phyloP scores from a whole-genome alignment of 2,797 vertebrate species.

The Morelia viridis region DNA sequence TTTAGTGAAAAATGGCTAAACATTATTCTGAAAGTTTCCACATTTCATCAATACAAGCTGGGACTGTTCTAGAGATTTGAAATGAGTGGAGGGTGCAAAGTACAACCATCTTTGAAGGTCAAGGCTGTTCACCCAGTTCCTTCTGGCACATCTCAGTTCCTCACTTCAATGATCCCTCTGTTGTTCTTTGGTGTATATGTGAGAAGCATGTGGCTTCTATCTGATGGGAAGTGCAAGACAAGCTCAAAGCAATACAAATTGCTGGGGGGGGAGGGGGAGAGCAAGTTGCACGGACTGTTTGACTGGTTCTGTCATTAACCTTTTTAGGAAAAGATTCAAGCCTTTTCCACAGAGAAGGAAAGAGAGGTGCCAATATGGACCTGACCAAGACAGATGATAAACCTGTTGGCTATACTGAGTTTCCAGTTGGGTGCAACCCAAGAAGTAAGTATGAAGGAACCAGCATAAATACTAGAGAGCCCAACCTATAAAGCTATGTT shows the following conservation, averaged over 20 bases:
- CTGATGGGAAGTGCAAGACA: neutral
- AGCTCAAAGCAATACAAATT: neutral
- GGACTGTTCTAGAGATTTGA: neutral
- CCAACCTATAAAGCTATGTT: neutral
- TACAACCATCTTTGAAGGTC: neutral
- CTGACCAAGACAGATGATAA: neutral
- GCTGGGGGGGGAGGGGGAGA: too few species aligned
- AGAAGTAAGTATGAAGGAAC: slow-evolving; percentile 17
- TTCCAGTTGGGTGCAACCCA: neutral
- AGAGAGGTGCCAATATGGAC: neutral
- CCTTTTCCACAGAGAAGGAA: neutral
- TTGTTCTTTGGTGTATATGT: neutral
- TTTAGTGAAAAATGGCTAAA: neutral
- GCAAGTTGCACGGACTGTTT: neutral
- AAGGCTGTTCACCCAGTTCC: neutral
- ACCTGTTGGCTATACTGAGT: neutral
- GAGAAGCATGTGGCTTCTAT: neutral
- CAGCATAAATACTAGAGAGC: neutral
- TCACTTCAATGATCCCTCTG: neutral
- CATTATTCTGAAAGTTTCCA: neutral
- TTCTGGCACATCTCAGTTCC: neutral
- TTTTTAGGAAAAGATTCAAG: slow-evolving; percentile 25
- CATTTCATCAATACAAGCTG: neutral
- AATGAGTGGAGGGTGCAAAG: neutral
- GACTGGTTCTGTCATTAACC: neutral